These are phyloP conservation scores for Protosalanx chinensis DNA, from an alignment of 2,797 vertebrate species.

Conservation along the genomic window DNA sequence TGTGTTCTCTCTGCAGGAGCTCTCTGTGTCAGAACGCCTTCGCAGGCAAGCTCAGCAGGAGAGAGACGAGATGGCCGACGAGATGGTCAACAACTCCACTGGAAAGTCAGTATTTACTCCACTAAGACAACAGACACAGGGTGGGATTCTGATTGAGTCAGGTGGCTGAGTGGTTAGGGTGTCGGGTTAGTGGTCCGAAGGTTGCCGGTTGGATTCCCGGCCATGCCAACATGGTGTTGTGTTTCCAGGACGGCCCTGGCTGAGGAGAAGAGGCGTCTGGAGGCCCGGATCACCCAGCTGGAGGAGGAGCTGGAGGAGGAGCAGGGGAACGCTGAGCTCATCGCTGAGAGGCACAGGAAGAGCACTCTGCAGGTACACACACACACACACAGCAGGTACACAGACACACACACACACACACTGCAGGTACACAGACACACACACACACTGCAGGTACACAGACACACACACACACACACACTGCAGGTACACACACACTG, in stretches of 20 bases:
- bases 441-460: constrained; percentile 4
- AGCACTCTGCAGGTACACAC: constrained; percentile 76
- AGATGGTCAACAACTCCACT: constrained; percentile 81
- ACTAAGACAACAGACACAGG: too few relatives aligned
- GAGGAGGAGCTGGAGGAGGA: constrained; percentile 93
- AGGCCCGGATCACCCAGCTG: constrained; percentile 80
- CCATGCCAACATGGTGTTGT: background rate
- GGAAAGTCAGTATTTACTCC: constrained; percentile 79
- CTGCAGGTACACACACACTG: constrained; percentile 38
- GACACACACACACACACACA: constrained; percentile 10
- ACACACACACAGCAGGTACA: constrained; percentile 67
- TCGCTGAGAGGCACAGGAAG: constrained; percentile 84
- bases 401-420: constrained; percentile 6
- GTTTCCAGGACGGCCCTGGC: constrained; percentile 70
- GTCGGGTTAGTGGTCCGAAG: background rate
- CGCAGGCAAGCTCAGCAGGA: constrained; percentile 87
- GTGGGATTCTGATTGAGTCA: too few relatives aligned
- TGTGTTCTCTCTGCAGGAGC: constrained; percentile 68
- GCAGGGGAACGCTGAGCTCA: constrained; percentile 81
- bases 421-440: background rate
- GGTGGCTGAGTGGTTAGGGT: too few relatives aligned
- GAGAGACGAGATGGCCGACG: constrained; percentile 84
- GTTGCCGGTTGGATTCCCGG: too few relatives aligned
- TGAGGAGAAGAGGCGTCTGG: constrained; percentile 87
- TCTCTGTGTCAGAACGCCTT: constrained; percentile 82